A percentile compares a stretch with the other conserved stretches of the same genome.
These are phyloP conservation scores for Drepana falcataria DNA, from an alignment of 2,888 invertebrate genomes.

Conservation along the genomic window DNA sequence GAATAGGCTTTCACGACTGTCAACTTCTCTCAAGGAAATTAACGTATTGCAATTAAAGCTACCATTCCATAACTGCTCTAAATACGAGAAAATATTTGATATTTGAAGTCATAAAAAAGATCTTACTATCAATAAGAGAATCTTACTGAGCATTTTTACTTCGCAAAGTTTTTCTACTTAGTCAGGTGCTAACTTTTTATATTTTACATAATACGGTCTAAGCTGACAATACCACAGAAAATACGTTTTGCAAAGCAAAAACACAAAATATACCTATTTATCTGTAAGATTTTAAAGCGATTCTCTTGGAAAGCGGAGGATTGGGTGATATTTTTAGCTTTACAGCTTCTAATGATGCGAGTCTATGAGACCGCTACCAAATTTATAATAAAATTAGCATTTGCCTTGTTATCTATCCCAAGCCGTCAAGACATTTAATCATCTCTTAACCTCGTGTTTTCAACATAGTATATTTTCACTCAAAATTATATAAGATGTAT, in stretches of 20 bases:
- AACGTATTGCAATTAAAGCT: too few relatives aligned
- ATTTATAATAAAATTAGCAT: conserved; percentile 19
- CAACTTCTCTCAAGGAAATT: too few relatives aligned
- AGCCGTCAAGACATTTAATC: conserved; percentile 5
- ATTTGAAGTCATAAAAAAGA: too few relatives aligned
- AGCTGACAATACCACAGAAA: conserved; percentile 58
- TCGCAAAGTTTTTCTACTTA: conserved; percentile 10
- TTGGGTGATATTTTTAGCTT: conserved; percentile 74
- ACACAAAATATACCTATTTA: conserved; percentile 40
- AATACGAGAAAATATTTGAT: too few relatives aligned
- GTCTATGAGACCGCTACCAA: conserved; percentile 56
- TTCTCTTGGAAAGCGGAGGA: conserved; percentile 59
- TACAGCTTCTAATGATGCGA: conserved; percentile 65
- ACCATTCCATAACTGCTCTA: too few relatives aligned
- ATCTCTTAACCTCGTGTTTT: too few relatives aligned
- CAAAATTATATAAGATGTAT: conserved; percentile 16
- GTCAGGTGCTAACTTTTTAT: conserved; percentile 30
- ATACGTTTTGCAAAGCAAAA: conserved; percentile 70
- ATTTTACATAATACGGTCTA: conserved; percentile 32
- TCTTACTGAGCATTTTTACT: neutral
- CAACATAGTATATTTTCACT: conserved; percentile 4
- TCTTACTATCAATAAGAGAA: too few relatives aligned
- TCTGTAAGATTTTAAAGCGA: conserved; percentile 44
- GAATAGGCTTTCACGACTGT: too few relatives aligned
- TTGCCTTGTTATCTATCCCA: conserved; percentile 19